Evolutionary conservation across 2,113 vertebrate genomes (phyloP).

Genomic region (Ibidorhyncha struthersii): DNA sequence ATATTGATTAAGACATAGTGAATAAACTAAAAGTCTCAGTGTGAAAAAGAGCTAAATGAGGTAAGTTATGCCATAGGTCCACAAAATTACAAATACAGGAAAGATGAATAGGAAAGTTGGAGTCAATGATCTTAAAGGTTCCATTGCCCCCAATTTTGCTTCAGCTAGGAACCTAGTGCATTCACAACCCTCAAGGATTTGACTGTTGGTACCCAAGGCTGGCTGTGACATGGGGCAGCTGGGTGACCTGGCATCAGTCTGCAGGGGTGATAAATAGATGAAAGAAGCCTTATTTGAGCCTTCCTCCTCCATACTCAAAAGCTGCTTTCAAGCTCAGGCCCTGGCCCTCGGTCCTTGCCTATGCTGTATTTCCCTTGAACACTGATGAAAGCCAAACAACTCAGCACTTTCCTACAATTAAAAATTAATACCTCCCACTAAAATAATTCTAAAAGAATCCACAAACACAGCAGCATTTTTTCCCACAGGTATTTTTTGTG

Average conservation of each 20-base stretch:
- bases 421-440: background rate
- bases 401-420: background rate
- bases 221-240: rapidly evolving
- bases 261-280: background rate
- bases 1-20: background rate
- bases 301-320: background rate
- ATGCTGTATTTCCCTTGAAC: background rate
- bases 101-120: background rate
- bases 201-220: background rate
- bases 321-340: background rate
- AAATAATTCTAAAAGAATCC: background rate
- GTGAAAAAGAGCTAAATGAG: background rate
- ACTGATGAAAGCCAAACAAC: background rate
- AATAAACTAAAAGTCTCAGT: background rate
- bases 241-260: background rate
- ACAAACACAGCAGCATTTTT: background rate
- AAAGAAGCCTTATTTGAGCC: background rate
- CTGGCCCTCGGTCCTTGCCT: background rate
- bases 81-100: background rate
- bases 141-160: background rate
- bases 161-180: no score
- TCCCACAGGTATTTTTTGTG: background rate
- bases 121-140: background rate
- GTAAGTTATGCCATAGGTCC: background rate
- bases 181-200: background rate